Evolutionary conservation across 2,797 vertebrate genomes (phyloP).

Genomic region (Paedocypris micromegethes): DNA sequence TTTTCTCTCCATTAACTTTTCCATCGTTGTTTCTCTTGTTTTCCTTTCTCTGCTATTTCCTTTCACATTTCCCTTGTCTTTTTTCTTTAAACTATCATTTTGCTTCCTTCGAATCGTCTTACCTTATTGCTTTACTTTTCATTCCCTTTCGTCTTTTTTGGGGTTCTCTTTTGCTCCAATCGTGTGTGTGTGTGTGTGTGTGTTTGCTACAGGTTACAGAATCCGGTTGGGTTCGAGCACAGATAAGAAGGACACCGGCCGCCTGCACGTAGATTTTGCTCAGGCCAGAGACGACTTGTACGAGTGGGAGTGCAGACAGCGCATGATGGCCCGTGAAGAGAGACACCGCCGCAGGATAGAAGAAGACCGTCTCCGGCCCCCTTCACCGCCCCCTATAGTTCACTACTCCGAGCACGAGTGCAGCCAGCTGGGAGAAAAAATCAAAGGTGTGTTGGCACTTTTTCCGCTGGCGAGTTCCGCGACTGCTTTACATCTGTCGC

Average conservation of each 20-base stretch:
- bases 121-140: too few species aligned
- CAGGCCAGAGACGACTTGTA: constrained; percentile 92
- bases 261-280: constrained; percentile 92
- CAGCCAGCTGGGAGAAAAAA: constrained; percentile 83
- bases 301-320: constrained; percentile 93
- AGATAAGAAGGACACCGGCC: constrained; percentile 90
- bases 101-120: too few species aligned
- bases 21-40: background rate
- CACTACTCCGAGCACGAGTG: constrained; percentile 94
- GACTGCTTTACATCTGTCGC: background rate
- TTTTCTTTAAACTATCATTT: background rate
- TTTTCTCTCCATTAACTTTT: background rate
- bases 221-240: constrained; percentile 92
- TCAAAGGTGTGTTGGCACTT: constrained; percentile 74
- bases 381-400: constrained; percentile 87
- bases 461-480: too few species aligned
- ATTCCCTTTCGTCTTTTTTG: too few species aligned
- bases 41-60: background rate
- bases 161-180: too few species aligned
- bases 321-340: constrained; percentile 89
- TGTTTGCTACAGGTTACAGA: constrained; percentile 82
- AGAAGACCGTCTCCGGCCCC: constrained; percentile 80
- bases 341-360: constrained; percentile 84
- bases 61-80: background rate
- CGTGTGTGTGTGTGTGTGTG: too few species aligned